Base-by-base conservation (phyloP, 2,113 vertebrate genomes). In the Phylloscopus whistleri region DNA sequence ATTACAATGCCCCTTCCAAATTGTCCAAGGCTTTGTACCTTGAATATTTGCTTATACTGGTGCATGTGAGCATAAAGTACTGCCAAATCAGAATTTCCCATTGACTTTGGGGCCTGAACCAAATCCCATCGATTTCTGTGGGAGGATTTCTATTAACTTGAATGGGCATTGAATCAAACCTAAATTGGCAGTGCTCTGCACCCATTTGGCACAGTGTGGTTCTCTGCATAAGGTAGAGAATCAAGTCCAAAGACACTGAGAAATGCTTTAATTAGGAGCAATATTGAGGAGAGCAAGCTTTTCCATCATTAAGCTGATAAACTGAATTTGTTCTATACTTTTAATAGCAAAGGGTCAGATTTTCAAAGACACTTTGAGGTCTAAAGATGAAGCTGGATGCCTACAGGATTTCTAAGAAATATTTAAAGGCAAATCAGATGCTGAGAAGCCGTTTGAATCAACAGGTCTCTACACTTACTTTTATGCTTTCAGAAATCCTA, bases 121-220 rank as follows among this genome's bases (percentile, higher is more conserved):
- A 96, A 94, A 90, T 84, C 85, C 87, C 49, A 81, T 83, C 3
- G 48, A 96, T 84, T 90, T 84, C 88, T 2, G 88, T 86, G 79
- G 95, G 94, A 97, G 93, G 88, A 86, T 94, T 97, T 90, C 92
- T 94, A 95, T 92, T 96, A 83, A 92, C 93, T 95, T 70, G 68
- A 90, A 92, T 33, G 90, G 95, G 93, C 92, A 96, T 59, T 48
- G 87, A 96, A 93, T 92, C 95, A 97, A 97, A 86, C 82, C 75
- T 80, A 74, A 95, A 90, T 94, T 97, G 94, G 96, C 95, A 95
- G 79, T 70, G 64, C 68, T 93, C 70, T 93, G 82, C 75, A 84
- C 75, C 88, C 93, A 85, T 85, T 96, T 96, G 93, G 95, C 90
- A 77, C 74, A 70, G 59, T 6, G 28, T 30, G 69, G 78, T 69